These are phyloP conservation scores for Hydropsyche betteni DNA, from an alignment of 2,888 invertebrate genomes.

Conservation along the genomic window DNA sequence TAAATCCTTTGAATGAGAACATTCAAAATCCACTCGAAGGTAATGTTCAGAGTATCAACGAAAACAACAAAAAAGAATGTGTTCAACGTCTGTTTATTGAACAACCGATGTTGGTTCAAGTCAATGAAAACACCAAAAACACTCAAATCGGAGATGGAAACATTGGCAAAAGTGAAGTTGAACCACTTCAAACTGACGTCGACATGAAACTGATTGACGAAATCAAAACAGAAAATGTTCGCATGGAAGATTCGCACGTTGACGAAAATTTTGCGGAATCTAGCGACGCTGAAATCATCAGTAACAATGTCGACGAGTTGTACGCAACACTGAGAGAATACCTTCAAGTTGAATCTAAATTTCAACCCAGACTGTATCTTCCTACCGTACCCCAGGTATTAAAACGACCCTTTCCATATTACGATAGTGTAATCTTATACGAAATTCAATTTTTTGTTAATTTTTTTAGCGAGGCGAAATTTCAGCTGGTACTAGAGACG, in stretches of 20 bases:
- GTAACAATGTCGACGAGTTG: conserved; percentile 58
- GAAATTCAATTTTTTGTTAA: not conserved
- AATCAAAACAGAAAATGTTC: not conserved
- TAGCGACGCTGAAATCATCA: conserved; percentile 22
- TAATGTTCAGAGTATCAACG: no score
- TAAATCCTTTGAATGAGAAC: not conserved
- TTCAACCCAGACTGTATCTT: conserved; percentile 73
- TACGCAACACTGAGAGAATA: conserved; percentile 73
- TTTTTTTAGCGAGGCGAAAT: conserved; percentile 73
- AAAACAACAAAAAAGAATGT: not conserved
- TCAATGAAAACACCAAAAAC: not conserved
- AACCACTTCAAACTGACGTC: not conserved
- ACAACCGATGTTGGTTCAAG: not conserved
- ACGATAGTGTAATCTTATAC: not conserved
- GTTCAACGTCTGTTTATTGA: conserved; percentile 6
- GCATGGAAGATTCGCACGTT: not conserved
- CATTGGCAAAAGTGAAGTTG: not conserved
- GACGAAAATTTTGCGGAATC: not conserved
- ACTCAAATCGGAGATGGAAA: not conserved
- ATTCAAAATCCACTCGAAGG: not conserved
- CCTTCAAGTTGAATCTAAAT: conserved; percentile 74
- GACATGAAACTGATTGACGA: conserved; percentile 34
- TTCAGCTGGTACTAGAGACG: conserved; percentile 79
- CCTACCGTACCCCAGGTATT: conserved; percentile 71
- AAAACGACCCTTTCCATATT: not conserved